phyloP scores from a whole-genome alignment of 2,797 vertebrate species.

The Trematomus bernacchii region DNA sequence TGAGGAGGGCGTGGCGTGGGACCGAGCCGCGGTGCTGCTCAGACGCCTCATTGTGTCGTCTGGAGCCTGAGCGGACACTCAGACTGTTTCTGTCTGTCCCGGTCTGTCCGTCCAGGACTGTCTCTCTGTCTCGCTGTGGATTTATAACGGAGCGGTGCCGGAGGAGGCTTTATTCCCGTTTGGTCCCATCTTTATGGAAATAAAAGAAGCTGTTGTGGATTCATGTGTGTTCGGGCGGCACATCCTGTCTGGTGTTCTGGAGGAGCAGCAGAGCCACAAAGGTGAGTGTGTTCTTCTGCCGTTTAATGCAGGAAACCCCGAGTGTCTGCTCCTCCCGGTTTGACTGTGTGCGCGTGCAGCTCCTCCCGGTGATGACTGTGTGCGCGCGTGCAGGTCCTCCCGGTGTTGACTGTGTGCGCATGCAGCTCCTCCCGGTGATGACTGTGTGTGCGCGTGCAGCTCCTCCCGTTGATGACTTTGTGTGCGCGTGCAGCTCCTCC shows the following conservation, averaged over 20 bases:
- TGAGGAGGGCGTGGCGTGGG: slow-evolving; percentile 48
- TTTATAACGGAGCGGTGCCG: slow-evolving; percentile 33
- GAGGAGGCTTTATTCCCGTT: slow-evolving; percentile 26
- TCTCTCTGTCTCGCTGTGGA: slow-evolving; percentile 32
- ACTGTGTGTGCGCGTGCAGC: neutral
- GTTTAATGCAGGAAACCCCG: slow-evolving; percentile 5
- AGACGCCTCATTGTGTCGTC: slow-evolving; percentile 54
- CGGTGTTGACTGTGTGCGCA: neutral
- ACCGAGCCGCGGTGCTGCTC: slow-evolving; percentile 21
- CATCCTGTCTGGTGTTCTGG: neutral
- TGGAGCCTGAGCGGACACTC: slow-evolving; percentile 23
- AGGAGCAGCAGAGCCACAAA: slow-evolving; percentile 14
- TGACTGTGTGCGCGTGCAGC: neutral
- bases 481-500: neutral
- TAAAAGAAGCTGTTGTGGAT: slow-evolving; percentile 48
- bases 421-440: neutral
- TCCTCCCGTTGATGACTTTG: no score
- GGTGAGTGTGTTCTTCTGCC: slow-evolving; percentile 47
- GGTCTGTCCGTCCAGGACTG: no score
- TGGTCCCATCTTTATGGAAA: slow-evolving; percentile 31
- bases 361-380: neutral
- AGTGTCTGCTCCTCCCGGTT: neutral
- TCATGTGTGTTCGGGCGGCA: slow-evolving; percentile 16
- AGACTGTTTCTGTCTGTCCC: neutral
- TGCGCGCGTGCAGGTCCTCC: neutral